Conservation (phyloP, 2,888 invertebrate species). For the Archaeoteleia sp. region DNA sequence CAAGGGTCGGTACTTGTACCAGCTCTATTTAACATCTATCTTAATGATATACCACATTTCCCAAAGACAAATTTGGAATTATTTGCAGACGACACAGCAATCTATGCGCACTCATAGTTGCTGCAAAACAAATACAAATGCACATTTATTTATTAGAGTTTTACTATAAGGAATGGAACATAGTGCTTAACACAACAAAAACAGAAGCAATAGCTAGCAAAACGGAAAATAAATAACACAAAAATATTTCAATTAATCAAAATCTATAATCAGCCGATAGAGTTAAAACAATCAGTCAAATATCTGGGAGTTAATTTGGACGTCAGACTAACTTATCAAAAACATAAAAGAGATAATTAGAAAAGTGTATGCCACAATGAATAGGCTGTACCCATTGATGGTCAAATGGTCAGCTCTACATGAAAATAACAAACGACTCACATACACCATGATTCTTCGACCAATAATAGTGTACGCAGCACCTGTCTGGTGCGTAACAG, state of each 20-base stretch:
- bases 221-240: conserved; percentile 15
- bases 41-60: conserved; percentile 46
- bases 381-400: no score
- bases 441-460: conserved; percentile 53
- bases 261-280: conserved; percentile 5
- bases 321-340: conserved; percentile 41
- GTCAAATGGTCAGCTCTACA: no score
- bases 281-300: conserved; percentile 32
- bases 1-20: conserved; percentile 54
- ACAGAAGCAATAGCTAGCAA: conserved; percentile 32
- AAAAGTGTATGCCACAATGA: conserved; percentile 47
- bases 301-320: conserved; percentile 55
- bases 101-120: conserved; percentile 35
- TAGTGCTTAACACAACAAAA: conserved; percentile 37
- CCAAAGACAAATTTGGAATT: conserved; percentile 27
- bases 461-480: conserved; percentile 53
- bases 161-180: conserved; percentile 36
- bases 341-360: conserved; percentile 42
- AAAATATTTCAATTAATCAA: conserved; percentile 40
- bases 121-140: conserved; percentile 44
- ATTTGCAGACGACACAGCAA: conserved; percentile 40
- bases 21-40: conserved; percentile 54
- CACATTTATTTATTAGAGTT: conserved; percentile 21
- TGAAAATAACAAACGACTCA: conserved; percentile 53
- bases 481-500: conserved; percentile 52